Evolutionary conservation across 2,888 invertebrate genomes (phyloP), one percentile per base, ranked within the genome.

Genomic region (Acanthosepion lycidas): DNA sequence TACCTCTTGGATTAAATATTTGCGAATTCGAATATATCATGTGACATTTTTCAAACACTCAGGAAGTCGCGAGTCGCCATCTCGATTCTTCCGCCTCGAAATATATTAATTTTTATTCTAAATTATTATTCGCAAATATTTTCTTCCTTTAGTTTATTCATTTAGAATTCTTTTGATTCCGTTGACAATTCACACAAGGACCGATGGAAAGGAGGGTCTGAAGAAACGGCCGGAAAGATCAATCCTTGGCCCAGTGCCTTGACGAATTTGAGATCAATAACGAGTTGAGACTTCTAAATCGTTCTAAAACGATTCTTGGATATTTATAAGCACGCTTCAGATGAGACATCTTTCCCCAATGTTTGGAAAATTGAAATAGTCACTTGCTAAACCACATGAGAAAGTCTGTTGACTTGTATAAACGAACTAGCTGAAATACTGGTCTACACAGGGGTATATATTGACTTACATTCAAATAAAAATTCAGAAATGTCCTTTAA

Each of bases 31-130:
- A 78, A 78, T n/a, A n/a, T n/a, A 6, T 64, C 28, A 28, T n/a
- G 28, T n/a, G 78, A 18, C 59, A 59, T 20, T 23, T 59, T 59
- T 59, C 59, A 12, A n/a, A 28, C 78, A 78, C 28, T 12, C 28
- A 15, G 0, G 9, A 28, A n/a, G 1, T 9, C 1, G 6, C 28
- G 8, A 12, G 0, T n/a, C n/a, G 12, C n/a, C 78, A n/a, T 2
- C 8, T 78, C 8, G 28, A 4, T 12, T 78, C 8, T 78, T 12
- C 28, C 78, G 28, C n/a, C 5, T 78, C n/a, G 78, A 78, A n/a
- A 78, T 78, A 78, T 78, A 78, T n/a, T 28, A 28, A 78, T 78
- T 78, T 78, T 78, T n/a, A 78, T 78, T 12, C 78, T 12, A 12
- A 78, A 78, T 78, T 78, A 78, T 78, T 78, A n/a, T 78, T 78